phyloP scores from a whole-genome alignment of 2,888 invertebrate species.

The Cryptocephalus moraei region DNA sequence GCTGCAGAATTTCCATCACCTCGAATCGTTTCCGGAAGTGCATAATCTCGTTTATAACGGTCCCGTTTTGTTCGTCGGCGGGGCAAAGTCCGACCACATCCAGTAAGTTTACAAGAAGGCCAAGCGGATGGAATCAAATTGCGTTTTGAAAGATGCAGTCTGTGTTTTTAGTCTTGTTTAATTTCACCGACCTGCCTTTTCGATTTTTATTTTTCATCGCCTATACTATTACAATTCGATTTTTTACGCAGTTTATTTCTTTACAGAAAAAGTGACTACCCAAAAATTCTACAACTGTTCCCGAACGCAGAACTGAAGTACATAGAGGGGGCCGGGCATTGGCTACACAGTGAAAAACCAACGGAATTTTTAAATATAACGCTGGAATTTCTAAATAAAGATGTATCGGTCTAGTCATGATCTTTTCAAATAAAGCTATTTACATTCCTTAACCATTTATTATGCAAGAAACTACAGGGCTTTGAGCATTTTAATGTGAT shows the following conservation, averaged over 20 bases:
- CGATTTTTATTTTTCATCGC: too few species aligned
- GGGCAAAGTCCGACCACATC: constrained; percentile 71
- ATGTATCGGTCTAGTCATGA: neutral
- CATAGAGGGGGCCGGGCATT: constrained; percentile 79
- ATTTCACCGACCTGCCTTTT: too few species aligned
- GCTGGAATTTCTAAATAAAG: constrained; percentile 48
- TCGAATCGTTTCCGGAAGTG: constrained; percentile 54
- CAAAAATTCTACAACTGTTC: constrained; percentile 58
- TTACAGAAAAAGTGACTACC: constrained; percentile 45
- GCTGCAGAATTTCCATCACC: constrained; percentile 51
- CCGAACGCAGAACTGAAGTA: constrained; percentile 59
- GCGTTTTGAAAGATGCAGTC: too few species aligned
- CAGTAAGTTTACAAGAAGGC: constrained; percentile 40
- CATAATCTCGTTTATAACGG: constrained; percentile 36
- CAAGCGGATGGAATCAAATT: too few species aligned
- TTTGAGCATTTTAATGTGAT: too few species aligned
- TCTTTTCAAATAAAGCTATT: too few species aligned
- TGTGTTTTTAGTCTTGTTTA: too few species aligned
- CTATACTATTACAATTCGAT: neutral
- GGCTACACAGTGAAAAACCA: constrained; percentile 90
- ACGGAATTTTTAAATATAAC: constrained; percentile 58
- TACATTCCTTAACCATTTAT: too few species aligned
- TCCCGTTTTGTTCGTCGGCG: constrained; percentile 76
- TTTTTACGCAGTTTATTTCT: constrained; percentile 2
- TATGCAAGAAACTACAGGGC: too few species aligned